A percentile compares a stretch with the other conserved stretches of the same genome.
These are phyloP conservation scores for Odontomachus brunneus DNA, from an alignment of 1,140 invertebrate species.

Conservation along the genomic window DNA sequence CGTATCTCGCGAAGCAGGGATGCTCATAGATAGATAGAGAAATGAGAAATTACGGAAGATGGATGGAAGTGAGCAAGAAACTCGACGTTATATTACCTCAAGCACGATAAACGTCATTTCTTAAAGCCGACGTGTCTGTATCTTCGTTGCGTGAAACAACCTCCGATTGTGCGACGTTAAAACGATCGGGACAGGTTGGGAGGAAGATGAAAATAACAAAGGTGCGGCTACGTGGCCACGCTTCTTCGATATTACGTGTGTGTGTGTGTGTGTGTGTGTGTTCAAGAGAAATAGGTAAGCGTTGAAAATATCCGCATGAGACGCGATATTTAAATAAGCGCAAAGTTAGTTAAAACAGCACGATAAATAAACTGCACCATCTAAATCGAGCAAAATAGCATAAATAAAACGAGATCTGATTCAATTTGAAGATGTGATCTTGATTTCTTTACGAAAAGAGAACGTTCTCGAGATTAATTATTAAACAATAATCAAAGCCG, in stretches of 20 bases:
- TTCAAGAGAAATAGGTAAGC: neutral
- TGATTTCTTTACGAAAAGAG: too few species aligned
- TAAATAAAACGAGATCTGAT: too few species aligned
- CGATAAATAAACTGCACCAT: too few species aligned
- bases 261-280: too few species aligned
- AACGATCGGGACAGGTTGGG: slow-evolving; percentile 15
- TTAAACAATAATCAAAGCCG: too few species aligned
- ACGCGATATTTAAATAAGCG: too few species aligned
- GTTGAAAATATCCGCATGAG: neutral
- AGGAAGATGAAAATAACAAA: slow-evolving; percentile 1
- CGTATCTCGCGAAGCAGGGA: slow-evolving; percentile 48
- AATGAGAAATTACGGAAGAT: slow-evolving; percentile 61
- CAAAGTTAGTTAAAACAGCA: too few species aligned
- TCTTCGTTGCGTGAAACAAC: slow-evolving; percentile 14
- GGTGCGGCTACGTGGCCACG: neutral
- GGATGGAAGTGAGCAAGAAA: slow-evolving; percentile 60
- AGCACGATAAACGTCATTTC: slow-evolving; percentile 60
- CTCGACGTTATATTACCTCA: slow-evolving; percentile 61
- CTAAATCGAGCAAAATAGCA: too few species aligned
- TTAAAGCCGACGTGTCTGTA: slow-evolving; percentile 55
- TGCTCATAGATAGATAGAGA: slow-evolving; percentile 59
- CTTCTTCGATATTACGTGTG: neutral
- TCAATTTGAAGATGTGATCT: too few species aligned
- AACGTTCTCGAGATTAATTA: too few species aligned
- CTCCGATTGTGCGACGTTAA: slow-evolving; percentile 35